phyloP scores from a whole-genome alignment of 2,797 vertebrate species.

The Danio albolineatus region DNA sequence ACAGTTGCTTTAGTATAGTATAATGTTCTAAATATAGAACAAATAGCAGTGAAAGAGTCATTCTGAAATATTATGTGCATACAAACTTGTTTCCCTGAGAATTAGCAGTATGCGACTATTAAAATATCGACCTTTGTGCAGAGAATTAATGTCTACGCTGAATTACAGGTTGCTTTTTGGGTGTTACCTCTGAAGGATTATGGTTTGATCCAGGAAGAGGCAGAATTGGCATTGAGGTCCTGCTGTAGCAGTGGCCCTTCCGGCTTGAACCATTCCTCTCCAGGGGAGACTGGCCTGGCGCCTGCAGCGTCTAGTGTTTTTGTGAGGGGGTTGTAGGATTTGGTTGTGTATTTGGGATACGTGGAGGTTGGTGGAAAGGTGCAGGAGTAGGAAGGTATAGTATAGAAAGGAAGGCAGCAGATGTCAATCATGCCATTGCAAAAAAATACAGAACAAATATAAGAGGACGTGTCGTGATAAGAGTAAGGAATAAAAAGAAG shows the following conservation, averaged over 20 bases:
- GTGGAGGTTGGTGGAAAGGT: slow-evolving; percentile 37
- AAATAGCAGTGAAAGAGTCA: background rate
- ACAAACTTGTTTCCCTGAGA: background rate
- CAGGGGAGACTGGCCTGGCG: slow-evolving; percentile 74
- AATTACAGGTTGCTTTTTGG: slow-evolving; percentile 3
- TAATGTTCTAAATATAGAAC: slow-evolving; percentile 9
- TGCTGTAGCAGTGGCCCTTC: slow-evolving; percentile 79
- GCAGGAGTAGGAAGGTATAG: slow-evolving; percentile 41
- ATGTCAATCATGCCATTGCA: slow-evolving; percentile 32
- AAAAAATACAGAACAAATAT: slow-evolving; percentile 12
- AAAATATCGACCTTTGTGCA: background rate
- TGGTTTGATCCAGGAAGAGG: slow-evolving; percentile 83
- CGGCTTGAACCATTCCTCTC: slow-evolving; percentile 79
- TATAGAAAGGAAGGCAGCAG: slow-evolving; percentile 46
- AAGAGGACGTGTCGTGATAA: background rate
- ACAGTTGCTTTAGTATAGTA: background rate
- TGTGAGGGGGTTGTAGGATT: slow-evolving; percentile 44
- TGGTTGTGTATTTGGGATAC: slow-evolving; percentile 42
- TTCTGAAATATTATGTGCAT: background rate
- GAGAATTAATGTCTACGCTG: background rate
- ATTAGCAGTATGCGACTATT: slow-evolving; percentile 1
- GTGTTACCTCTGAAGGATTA: slow-evolving; percentile 74
- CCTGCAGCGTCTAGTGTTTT: slow-evolving; percentile 69
- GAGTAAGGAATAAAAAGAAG: slow-evolving; percentile 1
- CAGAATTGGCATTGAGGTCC: slow-evolving; percentile 83